phyloP scores from a whole-genome alignment of 2,888 invertebrate genomes.

The Beris morrisii region DNA sequence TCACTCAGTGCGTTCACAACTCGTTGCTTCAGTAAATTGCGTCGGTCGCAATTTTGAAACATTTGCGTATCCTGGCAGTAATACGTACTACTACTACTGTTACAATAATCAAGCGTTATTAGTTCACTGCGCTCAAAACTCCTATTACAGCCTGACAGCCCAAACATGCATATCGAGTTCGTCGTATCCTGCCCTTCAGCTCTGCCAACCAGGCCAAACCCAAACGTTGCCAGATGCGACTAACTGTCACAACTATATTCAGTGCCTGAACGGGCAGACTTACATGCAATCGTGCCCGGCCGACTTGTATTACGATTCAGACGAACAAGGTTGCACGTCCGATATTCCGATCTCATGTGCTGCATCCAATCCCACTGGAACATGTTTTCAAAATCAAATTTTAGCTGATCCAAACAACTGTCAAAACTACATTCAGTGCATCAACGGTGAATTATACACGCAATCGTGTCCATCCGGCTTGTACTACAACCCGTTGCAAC shows the following conservation, averaged over 20 bases:
- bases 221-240: neutral
- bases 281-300: slow-evolving; percentile 37
- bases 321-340: neutral
- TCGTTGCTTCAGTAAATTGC: neutral
- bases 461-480: slow-evolving; percentile 8
- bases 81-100: slow-evolving; percentile 14
- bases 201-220: too few relatives aligned
- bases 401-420: neutral
- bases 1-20: too few relatives aligned
- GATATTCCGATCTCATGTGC: slow-evolving; percentile 5
- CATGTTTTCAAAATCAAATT: too few relatives aligned
- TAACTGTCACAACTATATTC: slow-evolving; percentile 9
- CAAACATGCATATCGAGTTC: neutral
- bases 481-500: neutral
- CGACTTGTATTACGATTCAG: slow-evolving; percentile 25
- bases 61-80: slow-evolving; percentile 3
- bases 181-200: too few relatives aligned
- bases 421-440: slow-evolving; percentile 7
- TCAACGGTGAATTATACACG: neutral
- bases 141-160: neutral
- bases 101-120: slow-evolving; percentile 17
- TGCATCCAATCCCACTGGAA: too few relatives aligned
- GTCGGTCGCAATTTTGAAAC: slow-evolving; percentile 3
- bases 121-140: slow-evolving; percentile 8
- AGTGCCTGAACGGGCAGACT: slow-evolving; percentile 38